A percentile compares a stretch with the other conserved stretches of the same genome.
Evolutionary conservation across 2,797 vertebrate genomes (phyloP).

Genomic region (Sebastiscus albofasciatus): DNA sequence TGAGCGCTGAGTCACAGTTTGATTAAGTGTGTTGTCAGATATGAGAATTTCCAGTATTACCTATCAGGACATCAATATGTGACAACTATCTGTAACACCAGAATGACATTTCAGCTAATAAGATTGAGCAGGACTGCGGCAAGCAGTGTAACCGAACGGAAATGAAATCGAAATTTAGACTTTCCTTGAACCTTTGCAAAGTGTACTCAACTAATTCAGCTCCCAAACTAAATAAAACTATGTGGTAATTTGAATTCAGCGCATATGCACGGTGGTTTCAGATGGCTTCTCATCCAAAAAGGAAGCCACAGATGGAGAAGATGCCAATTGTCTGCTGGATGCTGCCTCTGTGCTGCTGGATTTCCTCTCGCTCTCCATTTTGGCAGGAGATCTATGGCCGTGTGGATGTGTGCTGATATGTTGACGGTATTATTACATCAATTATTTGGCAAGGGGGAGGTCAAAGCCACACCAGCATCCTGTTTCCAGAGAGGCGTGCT

Average conservation of each 20-base stretch:
- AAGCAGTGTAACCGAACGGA: conserved; percentile 4
- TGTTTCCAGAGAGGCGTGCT: conserved; percentile 83
- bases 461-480: conserved; percentile 86
- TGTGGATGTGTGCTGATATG: conserved; percentile 86
- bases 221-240: conserved; percentile 12
- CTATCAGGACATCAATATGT: conserved; percentile 50
- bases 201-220: conserved; percentile 15
- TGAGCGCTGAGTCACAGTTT: conserved; percentile 69
- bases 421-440: conserved; percentile 86
- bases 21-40: conserved; percentile 63
- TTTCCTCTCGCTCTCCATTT: conserved; percentile 60
- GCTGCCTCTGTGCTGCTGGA: conserved; percentile 61
- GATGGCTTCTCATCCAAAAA: conserved; percentile 27
- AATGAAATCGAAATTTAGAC: conserved; percentile 12
- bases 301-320: conserved; percentile 49
- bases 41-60: conserved; percentile 50
- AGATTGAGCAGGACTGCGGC: not conserved
- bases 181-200: conserved; percentile 32
- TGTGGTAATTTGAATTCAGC: conserved; percentile 26
- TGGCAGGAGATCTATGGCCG: conserved; percentile 79
- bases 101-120: conserved; percentile 39
- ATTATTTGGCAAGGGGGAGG: conserved; percentile 84
- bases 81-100: conserved; percentile 37
- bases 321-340: conserved; percentile 59
- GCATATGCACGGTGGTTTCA: conserved; percentile 35